Evolutionary conservation across 2,113 vertebrate species (phyloP).

Genomic region (Elachura formosa): DNA sequence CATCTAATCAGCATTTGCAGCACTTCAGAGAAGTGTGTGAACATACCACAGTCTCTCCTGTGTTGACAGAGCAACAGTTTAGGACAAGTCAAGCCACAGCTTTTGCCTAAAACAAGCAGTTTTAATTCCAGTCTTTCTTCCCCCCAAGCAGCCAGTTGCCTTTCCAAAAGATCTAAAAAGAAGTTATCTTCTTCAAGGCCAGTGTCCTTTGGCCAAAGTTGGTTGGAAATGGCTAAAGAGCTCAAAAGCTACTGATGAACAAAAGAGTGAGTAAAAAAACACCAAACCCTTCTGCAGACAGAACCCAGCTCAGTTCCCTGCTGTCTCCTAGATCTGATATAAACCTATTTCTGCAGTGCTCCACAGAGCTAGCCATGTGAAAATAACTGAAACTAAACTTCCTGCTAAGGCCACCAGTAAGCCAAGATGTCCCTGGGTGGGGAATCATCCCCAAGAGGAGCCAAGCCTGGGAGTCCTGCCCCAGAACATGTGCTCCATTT

Average conservation of each 20-base stretch:
- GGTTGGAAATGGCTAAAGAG: neutral
- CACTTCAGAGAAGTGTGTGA: neutral
- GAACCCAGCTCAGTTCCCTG: neutral
- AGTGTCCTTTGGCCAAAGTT: neutral
- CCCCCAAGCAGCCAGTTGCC: neutral
- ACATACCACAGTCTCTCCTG: accelerated
- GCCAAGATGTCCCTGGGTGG: neutral
- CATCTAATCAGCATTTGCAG: neutral
- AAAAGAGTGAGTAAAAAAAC: neutral
- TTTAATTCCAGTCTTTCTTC: neutral
- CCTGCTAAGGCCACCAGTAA: neutral
- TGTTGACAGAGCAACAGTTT: neutral
- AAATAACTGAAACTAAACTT: neutral
- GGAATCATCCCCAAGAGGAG: neutral
- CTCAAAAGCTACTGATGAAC: neutral
- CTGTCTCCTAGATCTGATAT: neutral
- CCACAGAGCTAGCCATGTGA: accelerated
- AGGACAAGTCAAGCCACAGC: neutral
- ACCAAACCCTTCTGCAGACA: neutral
- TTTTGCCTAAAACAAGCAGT: neutral
- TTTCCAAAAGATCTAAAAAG: neutral
- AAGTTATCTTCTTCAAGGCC: neutral
- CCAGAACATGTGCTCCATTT: neutral
- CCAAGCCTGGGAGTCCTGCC: neutral
- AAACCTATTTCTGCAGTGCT: neutral